Base-by-base conservation (phyloP, 1,140 invertebrate genomes). In the Drosophila tsacasi region DNA sequence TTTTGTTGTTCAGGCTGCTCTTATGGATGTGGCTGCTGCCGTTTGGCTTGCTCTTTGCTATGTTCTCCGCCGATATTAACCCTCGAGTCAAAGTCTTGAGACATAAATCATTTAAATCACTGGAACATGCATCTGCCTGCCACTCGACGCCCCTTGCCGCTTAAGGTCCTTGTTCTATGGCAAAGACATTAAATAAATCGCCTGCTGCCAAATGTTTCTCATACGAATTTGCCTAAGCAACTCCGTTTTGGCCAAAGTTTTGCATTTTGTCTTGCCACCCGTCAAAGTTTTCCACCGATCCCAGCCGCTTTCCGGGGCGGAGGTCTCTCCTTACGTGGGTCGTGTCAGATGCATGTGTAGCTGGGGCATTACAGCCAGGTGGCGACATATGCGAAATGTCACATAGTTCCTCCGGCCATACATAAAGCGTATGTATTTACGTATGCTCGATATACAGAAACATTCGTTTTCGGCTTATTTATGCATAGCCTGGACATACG, bases 71-170 rank as follows among this genome's bases (percentile, higher is more conserved):
- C 86, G 71, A 89, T 89, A 84, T 90, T 81, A 90, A 89, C 85
- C 85, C 85, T 76, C 78, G 44, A 90, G 85, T 74, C 85, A 72
- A 67, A 83, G 75, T 85, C 85, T 90, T 90, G 61, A 74, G 81
- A 85, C 86, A 90, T 90, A 90, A 90, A 90, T 90, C 85, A 90
- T 82, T 69, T 90, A 90, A 90, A 90, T 90, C 85, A 90, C 85
- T 90, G 58, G 68, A 85, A 90, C 85, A 84, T 90, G 85, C 85
- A 90, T 74, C 79, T 90, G 85, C 79, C 62, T 66, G 57, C 62
- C 49, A 61, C 10, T 46, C 19, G 35, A 57, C 42, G 50, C 40
- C 42, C 46, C 54, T n/a, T 13, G 23, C 54, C 58, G 40, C 30
- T 32, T 10, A 25, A 44, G 42, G 55, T 46, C 62, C 57, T 47